Base-by-base conservation (phyloP, 2,888 invertebrate species). In the Campopleginae sp. region DNA sequence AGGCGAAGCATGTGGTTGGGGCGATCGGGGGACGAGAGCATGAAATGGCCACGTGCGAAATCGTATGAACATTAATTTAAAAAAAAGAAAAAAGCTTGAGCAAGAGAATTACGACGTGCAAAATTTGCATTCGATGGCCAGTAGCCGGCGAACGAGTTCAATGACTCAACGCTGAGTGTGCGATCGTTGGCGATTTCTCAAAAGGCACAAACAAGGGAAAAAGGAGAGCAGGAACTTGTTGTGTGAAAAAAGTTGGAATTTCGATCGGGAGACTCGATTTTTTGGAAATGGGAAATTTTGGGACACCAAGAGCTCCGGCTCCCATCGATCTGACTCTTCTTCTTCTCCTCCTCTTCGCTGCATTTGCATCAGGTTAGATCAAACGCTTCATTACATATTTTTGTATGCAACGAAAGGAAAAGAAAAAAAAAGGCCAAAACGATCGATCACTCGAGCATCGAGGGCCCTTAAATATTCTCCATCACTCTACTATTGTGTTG, bases 291-390 rank as follows among this genome's bases (percentile, higher is more conserved):
- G 65, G 61, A 76, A 82, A 72, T 19, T 85, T 72, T 12, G 70
- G 75, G 46, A 71, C 54, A 71, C 33, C 77, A 10, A 70, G 77
- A 63, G 86, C 85, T 66, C 74, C 75, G 71, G 84, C 78, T 81
- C 66, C 72, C 46, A 1, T 54, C 66, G 65, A 42, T 54, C 44
- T 76, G 44, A 70, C 82, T 44, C 76, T 82, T 75, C 68, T 86
- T 4, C 71, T 87, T 31, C 76, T 86, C n/a, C 79, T 85, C 68
- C 74, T 88, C 23, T 68, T 70, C 19, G 61, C 86, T 19, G 65
- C 82, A 71, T 76, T 85, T 68, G 77, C 86, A 77, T 86, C 87
- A 86, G 88, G 88, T 88, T 72, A 87, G 86, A 81, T 58, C 42
- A 46, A 72, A 79, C 44, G 65, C 8, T 58, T 31, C 17, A 66